Evolutionary conservation across 2,113 vertebrate genomes (phyloP).

Genomic region (Anguilla rostrata): DNA sequence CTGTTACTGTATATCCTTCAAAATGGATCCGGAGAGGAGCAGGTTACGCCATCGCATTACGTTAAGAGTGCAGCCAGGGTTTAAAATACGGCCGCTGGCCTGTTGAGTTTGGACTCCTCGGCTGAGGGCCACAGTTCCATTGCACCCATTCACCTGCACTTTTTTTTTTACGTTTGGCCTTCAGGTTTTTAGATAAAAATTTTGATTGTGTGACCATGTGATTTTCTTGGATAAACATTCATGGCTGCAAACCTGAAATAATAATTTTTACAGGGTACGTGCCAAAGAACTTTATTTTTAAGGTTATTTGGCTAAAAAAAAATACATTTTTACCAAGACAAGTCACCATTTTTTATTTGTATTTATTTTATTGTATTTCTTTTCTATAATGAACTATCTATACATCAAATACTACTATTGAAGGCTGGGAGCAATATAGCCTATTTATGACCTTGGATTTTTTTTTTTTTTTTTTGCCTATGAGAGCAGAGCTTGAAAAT

Average conservation of each 20-base stretch:
- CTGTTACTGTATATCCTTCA: neutral
- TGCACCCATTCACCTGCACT: neutral
- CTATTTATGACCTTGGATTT: neutral
- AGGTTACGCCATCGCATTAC: neutral
- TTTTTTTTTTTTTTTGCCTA: neutral
- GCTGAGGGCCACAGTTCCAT: too few species aligned
- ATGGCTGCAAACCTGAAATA: neutral
- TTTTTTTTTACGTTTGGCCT: neutral
- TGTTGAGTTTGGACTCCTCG: neutral
- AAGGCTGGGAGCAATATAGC: neutral
- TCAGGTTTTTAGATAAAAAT: neutral
- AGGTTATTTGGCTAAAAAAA: too few species aligned
- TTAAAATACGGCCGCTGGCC: neutral
- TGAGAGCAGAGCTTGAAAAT: neutral
- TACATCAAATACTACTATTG: neutral
- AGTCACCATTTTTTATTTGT: neutral
- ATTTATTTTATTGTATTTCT: neutral
- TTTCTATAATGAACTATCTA: neutral
- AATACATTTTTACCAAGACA: neutral
- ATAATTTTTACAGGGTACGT: neutral
- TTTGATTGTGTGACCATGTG: too few species aligned
- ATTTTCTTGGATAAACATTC: neutral
- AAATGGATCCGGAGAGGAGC: neutral
- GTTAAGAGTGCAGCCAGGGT: neutral
- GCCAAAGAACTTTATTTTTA: too few species aligned